A percentile compares a stretch with the other conserved stretches of the same genome.
Evolutionary conservation across 2,797 vertebrate genomes (phyloP).

Genomic region (Poeciliopsis infans): DNA sequence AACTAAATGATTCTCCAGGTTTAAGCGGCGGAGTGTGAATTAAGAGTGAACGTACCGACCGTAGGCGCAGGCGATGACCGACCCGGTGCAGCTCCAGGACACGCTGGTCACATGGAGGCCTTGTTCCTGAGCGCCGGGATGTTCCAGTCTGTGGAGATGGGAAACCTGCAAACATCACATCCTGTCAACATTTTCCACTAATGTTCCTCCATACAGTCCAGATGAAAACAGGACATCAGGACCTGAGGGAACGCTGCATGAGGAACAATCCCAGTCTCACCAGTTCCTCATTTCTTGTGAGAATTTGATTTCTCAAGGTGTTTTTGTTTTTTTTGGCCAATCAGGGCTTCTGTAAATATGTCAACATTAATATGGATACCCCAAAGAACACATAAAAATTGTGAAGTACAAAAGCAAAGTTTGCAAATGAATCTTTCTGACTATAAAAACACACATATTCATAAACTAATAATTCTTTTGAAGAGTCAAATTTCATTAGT

Average conservation of each 20-base stretch:
- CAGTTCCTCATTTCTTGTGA: background rate
- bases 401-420: too few species aligned
- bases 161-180: constrained; percentile 77
- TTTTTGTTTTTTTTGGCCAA: too few species aligned
- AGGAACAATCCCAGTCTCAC: background rate
- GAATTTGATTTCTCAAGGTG: background rate
- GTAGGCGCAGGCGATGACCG: constrained; percentile 89
- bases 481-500: too few species aligned
- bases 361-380: too few species aligned
- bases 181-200: background rate
- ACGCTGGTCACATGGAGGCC: constrained; percentile 88
- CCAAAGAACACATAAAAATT: too few species aligned
- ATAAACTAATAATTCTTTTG: too few species aligned
- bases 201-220: background rate
- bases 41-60: constrained; percentile 84
- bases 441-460: too few species aligned
- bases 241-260: too few species aligned
- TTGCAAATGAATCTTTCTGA: too few species aligned
- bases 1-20: too few species aligned
- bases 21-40: too few species aligned
- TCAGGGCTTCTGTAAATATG: too few species aligned
- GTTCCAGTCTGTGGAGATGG: constrained; percentile 82
- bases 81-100: constrained; percentile 92
- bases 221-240: background rate
- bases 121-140: constrained; percentile 79